Evolutionary conservation across 2,797 vertebrate genomes (phyloP).

Genomic region (Phrynocephalus vlangalii): DNA sequence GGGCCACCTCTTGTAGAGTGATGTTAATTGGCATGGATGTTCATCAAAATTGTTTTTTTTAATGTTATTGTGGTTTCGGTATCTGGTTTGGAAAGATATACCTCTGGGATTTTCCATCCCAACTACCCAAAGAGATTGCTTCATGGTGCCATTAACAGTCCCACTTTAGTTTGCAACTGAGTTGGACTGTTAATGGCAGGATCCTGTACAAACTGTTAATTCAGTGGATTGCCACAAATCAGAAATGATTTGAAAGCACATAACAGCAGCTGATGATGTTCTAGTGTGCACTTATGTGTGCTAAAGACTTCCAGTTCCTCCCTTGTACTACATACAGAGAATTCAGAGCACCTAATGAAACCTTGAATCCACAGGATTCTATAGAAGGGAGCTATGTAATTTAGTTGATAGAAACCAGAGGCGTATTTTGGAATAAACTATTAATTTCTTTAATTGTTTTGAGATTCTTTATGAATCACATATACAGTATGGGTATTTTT

Average conservation of each 20-base stretch:
- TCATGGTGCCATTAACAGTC: neutral
- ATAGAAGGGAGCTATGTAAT: too few relatives aligned
- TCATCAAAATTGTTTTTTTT: neutral
- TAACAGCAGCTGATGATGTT: too few relatives aligned
- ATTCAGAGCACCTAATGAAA: neutral
- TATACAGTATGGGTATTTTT: neutral
- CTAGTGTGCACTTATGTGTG: neutral
- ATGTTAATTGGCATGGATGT: neutral
- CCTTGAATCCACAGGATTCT: neutral
- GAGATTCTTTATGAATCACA: neutral
- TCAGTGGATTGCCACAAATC: too few relatives aligned
- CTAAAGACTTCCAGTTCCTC: too few relatives aligned
- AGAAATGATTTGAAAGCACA: too few relatives aligned
- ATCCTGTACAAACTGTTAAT: too few relatives aligned
- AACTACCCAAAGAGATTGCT: neutral
- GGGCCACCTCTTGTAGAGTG: neutral
- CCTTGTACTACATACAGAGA: too few relatives aligned
- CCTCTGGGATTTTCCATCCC: neutral
- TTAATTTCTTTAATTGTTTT: neutral
- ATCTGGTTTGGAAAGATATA: neutral
- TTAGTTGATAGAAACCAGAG: too few relatives aligned
- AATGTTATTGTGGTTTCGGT: neutral
- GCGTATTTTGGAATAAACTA: neutral
- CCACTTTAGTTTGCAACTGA: too few relatives aligned
- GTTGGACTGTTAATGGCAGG: too few relatives aligned